Conservation (phyloP, 2,113 vertebrate genomes). For the Choloepus hoffmanni region DNA sequence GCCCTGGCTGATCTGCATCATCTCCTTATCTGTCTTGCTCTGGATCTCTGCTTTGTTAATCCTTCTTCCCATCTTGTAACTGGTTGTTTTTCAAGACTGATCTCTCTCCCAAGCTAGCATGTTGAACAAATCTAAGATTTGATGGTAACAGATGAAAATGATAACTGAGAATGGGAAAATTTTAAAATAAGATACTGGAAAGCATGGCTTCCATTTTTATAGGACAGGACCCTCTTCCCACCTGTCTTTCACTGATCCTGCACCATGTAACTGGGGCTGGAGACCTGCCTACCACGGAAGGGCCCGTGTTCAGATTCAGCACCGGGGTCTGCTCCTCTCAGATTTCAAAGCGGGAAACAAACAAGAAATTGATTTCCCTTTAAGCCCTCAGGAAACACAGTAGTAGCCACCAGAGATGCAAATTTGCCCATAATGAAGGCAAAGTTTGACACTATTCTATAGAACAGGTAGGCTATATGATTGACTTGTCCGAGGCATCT, state of each 20-base stretch:
- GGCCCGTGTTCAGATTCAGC: neutral
- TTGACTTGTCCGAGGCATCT: neutral
- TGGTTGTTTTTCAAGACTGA: neutral
- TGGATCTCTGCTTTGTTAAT: neutral
- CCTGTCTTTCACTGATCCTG: neutral
- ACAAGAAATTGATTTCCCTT: neutral
- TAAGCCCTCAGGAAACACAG: neutral
- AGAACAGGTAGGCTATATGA: neutral
- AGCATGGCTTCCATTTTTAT: neutral
- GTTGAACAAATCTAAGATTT: conserved; percentile 15
- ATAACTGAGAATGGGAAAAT: neutral
- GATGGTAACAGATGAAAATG: conserved; percentile 30
- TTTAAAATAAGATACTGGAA: neutral
- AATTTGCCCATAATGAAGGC: neutral
- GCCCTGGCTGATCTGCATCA: neutral
- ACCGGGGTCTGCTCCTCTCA: neutral
- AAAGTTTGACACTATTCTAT: neutral
- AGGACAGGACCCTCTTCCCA: neutral
- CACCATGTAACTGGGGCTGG: neutral
- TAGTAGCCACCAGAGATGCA: conserved; percentile 10
- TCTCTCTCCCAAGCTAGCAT: conserved; percentile 1
- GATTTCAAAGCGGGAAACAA: conserved; percentile 26
- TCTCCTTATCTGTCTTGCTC: neutral
- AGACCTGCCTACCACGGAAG: neutral
- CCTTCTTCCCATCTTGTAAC: neutral